Evolutionary conservation across 2,888 invertebrate genomes (phyloP).

Genomic region (Bombylius major): DNA sequence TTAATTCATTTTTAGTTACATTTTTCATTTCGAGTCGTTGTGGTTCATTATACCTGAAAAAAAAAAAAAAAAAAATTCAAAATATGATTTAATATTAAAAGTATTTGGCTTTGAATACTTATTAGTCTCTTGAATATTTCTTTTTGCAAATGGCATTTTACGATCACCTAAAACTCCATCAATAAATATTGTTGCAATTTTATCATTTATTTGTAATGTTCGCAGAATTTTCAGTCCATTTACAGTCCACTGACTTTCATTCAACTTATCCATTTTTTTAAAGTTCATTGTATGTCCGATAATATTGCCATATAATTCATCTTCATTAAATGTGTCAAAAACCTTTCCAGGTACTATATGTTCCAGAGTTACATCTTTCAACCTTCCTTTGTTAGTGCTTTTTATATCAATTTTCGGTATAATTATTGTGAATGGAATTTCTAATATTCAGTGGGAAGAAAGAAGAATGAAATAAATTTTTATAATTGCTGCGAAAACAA

Average conservation of each 20-base stretch:
- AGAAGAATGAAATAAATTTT: not conserved
- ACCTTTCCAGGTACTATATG: slow-evolving; percentile 46
- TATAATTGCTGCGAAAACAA: not conserved
- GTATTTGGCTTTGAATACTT: slow-evolving; percentile 23
- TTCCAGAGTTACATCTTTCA: slow-evolving; percentile 46
- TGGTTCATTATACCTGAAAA: slow-evolving; percentile 32
- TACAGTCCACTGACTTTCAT: slow-evolving; percentile 30
- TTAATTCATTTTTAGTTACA: slow-evolving; percentile 29
- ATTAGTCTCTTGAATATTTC: slow-evolving; percentile 37
- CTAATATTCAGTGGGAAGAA: slow-evolving; percentile 31
- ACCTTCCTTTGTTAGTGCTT: slow-evolving; percentile 39
- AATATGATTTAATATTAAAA: not conserved
- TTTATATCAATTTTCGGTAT: slow-evolving; percentile 42
- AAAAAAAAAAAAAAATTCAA: not conserved
- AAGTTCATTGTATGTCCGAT: slow-evolving; percentile 38
- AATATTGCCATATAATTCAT: slow-evolving; percentile 37
- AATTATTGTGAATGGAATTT: slow-evolving; percentile 47
- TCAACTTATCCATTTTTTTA: slow-evolving; percentile 33
- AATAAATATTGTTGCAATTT: slow-evolving; percentile 33
- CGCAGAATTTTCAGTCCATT: slow-evolving; percentile 34
- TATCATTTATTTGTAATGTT: slow-evolving; percentile 32
- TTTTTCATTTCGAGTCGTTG: slow-evolving; percentile 34
- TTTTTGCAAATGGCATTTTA: slow-evolving; percentile 34
- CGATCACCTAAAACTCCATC: slow-evolving; percentile 37
- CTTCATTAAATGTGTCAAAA: slow-evolving; percentile 37